These are phyloP conservation scores for Hypsibius dujardini DNA, from an alignment of 1,140 invertebrate species.

Conservation along the genomic window DNA sequence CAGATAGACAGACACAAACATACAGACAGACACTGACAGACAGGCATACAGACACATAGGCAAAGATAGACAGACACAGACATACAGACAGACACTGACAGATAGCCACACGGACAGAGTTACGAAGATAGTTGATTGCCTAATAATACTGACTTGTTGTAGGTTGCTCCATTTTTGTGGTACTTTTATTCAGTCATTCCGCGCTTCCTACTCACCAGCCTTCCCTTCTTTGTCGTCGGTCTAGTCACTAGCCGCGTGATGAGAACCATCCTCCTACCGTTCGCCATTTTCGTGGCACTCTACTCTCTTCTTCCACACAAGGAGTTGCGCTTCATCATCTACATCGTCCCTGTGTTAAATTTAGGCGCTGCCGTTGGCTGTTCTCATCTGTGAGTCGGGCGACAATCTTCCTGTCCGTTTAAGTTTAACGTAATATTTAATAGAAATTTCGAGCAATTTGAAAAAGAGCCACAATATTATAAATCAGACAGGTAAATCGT, in stretches of 20 bases:
- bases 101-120: constrained; percentile 3
- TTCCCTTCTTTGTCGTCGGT: constrained; percentile 63
- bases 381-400: constrained; percentile 58
- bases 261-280: constrained; percentile 49
- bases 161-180: constrained; percentile 90
- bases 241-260: constrained; percentile 51
- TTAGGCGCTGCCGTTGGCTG: constrained; percentile 67
- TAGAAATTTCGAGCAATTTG: too few relatives aligned
- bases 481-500: too few relatives aligned
- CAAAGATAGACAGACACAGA: too few relatives aligned
- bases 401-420: too few relatives aligned
- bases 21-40: too few relatives aligned
- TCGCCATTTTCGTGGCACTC: constrained; percentile 60
- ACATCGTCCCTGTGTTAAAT: constrained; percentile 82
- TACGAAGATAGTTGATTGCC: not conserved
- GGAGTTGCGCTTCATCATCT: constrained; percentile 93
- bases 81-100: not conserved
- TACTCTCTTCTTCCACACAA: constrained; percentile 95
- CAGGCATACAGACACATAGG: too few relatives aligned
- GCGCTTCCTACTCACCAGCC: constrained; percentile 58
- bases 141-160: constrained; percentile 22
- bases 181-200: constrained; percentile 96
- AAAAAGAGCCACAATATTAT: too few relatives aligned
- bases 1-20: too few relatives aligned
- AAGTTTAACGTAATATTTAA: too few relatives aligned